These are phyloP conservation scores for Nothoprocta pentlandii DNA, from an alignment of 2,113 vertebrate genomes.

Conservation along the genomic window DNA sequence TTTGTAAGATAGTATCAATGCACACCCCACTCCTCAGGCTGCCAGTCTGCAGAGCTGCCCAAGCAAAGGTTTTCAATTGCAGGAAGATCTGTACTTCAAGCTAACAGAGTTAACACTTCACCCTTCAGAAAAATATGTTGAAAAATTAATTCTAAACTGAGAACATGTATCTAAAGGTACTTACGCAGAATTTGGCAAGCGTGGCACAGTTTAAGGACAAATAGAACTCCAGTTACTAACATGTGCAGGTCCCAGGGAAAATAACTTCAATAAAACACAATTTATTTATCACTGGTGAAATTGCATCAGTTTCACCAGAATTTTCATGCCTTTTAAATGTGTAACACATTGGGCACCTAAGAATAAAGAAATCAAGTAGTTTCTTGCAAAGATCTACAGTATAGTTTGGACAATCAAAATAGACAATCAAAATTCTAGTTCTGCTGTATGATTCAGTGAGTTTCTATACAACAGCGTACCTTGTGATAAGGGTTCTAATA, in stretches of 20 bases:
- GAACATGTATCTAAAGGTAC: neutral
- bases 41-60: neutral
- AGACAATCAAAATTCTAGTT: neutral
- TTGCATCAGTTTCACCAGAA: neutral
- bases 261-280: neutral
- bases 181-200: neutral
- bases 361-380: constrained; percentile 16
- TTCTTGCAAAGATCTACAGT: neutral
- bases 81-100: neutral
- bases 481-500: neutral
- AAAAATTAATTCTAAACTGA: neutral
- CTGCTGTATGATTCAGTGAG: neutral
- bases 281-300: neutral
- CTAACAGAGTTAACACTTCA: neutral
- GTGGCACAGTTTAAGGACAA: neutral
- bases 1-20: neutral
- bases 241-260: neutral
- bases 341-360: neutral
- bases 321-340: constrained; percentile 14
- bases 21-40: neutral
- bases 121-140: neutral
- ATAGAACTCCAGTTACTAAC: constrained; percentile 9
- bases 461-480: neutral
- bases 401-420: neutral
- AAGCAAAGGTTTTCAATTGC: neutral